phyloP scores from a whole-genome alignment of 2,797 vertebrate species.

The Periophthalmus magnuspinnatus region DNA sequence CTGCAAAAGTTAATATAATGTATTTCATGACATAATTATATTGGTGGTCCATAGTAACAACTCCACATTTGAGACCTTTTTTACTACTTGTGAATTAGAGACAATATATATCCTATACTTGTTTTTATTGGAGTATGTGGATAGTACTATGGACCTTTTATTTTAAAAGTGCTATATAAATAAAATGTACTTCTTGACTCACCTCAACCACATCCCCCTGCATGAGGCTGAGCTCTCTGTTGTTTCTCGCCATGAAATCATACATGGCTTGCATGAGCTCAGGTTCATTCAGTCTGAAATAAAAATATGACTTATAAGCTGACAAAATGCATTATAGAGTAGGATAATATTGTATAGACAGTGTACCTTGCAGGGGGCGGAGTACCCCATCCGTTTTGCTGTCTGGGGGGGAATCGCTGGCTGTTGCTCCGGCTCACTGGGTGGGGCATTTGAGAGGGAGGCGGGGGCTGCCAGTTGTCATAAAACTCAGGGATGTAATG shows the following conservation, averaged over 20 bases:
- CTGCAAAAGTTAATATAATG: no score
- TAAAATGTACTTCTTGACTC: slow-evolving; percentile 14
- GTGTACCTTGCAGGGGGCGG: slow-evolving; percentile 50
- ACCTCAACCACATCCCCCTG: slow-evolving; percentile 86
- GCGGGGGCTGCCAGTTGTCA: slow-evolving; percentile 74
- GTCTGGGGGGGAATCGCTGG: slow-evolving; percentile 32
- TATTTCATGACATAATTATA: no score
- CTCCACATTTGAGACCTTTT: no score
- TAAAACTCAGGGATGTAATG: slow-evolving; percentile 80
- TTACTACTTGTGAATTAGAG: no score
- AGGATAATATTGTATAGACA: neutral
- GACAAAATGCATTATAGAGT: neutral
- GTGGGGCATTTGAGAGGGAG: neutral
- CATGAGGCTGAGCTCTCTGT: slow-evolving; percentile 80
- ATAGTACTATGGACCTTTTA: no score
- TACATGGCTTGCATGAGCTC: slow-evolving; percentile 76
- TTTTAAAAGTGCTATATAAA: neutral
- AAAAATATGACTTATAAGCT: neutral
- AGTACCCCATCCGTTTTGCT: slow-evolving; percentile 25
- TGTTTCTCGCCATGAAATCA: slow-evolving; percentile 85
- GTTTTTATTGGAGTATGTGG: no score
- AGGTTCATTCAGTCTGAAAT: slow-evolving; percentile 43
- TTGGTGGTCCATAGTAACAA: no score
- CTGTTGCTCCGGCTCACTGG: slow-evolving; percentile 49
- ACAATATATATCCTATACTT: no score